Conservation (phyloP, 2,888 invertebrate genomes). For the Pseudococcus longispinus region DNA sequence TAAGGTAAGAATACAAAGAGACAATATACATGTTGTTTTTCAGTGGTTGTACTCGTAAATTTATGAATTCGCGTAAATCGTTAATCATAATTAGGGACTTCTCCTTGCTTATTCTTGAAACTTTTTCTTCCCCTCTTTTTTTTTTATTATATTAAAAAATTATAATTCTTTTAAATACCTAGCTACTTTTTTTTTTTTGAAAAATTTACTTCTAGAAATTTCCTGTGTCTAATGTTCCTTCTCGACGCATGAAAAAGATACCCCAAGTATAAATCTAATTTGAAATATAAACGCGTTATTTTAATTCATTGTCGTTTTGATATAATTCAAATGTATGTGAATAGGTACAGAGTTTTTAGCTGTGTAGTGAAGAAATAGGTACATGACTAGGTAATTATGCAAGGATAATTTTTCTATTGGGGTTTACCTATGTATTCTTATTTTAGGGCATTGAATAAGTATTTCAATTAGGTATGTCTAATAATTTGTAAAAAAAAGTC, state of each 20-base stretch:
- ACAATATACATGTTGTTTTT: slow-evolving; percentile 35
- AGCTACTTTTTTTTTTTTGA: background rate
- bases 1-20: slow-evolving; percentile 20
- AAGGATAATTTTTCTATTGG: too few species aligned
- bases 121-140: background rate
- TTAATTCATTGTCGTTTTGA: too few species aligned
- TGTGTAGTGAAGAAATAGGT: too few species aligned
- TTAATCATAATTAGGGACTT: slow-evolving; percentile 29
- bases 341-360: too few species aligned
- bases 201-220: background rate
- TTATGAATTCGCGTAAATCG: slow-evolving; percentile 21
- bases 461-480: too few species aligned
- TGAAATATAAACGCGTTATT: background rate
- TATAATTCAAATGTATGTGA: too few species aligned
- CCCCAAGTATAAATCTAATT: background rate
- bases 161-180: background rate
- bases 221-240: background rate
- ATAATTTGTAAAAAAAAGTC: too few species aligned
- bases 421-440: too few species aligned
- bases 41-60: slow-evolving; percentile 24
- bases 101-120: background rate
- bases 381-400: too few species aligned
- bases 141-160: slow-evolving; percentile 9
- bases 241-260: background rate
- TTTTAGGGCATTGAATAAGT: too few species aligned